Evolutionary conservation across 2,888 invertebrate genomes (phyloP), one percentile per base, ranked within the genome.

Genomic region (Lydus trimaculatus): DNA sequence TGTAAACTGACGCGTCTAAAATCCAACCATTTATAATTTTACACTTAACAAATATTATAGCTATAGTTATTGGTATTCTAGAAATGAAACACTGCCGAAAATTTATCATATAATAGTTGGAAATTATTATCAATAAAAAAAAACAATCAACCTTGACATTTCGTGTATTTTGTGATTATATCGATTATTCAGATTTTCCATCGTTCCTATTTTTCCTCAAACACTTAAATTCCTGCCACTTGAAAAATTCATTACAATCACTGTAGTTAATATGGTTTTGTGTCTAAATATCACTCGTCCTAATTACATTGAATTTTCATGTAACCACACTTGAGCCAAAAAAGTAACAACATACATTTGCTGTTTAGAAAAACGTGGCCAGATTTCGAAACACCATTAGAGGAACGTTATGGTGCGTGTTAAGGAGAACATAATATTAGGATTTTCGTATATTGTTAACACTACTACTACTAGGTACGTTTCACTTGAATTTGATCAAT

Each of bases 391-490:
- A 75, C 73, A 76, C 75, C 73, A 76, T 76, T 78, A 43, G n/a
- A 78, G 76, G 71, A 73, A 74, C 74, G 76, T 78, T 79, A 76
- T 77, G 79, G 76, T 74, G 75, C 77, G 77, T 79, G 2, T n/a
- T 79, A 79, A 78, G 74, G 70, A 64, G 70, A 72, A 75, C 70
- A 73, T 71, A n/a, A n/a, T n/a, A 73, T 70, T 67, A 71, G 73
- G 68, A 20, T 72, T 73, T 74, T 69, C 69, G 69, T 36, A 36
- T 4, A 36, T 4, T 2, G 4, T 13, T 15, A 36, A 36, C 13
- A 36, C 36, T 36, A 15, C 13, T 15, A 2, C 17, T 43, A 43
- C n/a, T n/a, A n/a, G n/a, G n/a, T n/a, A n/a, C n/a, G n/a, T n/a
- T n/a, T n/a, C n/a, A n/a, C n/a, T n/a, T n/a, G n/a, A n/a, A 43